Evolutionary conservation across 2,888 invertebrate genomes (phyloP).

Genomic region (Mimumesa dahlbomi): DNA sequence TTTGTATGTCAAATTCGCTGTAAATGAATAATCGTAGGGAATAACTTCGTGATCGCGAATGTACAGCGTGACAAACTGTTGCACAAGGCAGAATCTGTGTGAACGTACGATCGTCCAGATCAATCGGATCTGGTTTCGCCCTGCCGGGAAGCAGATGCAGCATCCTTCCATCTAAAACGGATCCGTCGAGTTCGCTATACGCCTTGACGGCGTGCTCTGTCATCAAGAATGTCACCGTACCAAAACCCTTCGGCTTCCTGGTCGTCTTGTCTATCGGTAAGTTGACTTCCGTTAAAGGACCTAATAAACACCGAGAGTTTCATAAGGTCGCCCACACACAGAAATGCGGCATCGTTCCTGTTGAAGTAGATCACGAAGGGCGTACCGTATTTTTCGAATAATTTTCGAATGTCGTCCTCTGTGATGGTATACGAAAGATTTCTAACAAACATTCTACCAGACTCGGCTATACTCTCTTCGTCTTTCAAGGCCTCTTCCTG

Average conservation of each 20-base stretch:
- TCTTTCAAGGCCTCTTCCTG: conserved; percentile 85
- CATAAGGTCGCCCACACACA: background rate
- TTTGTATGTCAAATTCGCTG: conserved; percentile 85
- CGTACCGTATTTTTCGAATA: conserved; percentile 92
- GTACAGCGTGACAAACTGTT: conserved; percentile 46
- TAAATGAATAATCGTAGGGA: background rate
- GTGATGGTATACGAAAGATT: conserved; percentile 93
- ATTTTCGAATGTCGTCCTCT: conserved; percentile 90
- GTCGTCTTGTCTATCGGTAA: conserved; percentile 92
- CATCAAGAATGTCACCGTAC: conserved; percentile 94
- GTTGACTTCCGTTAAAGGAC: conserved; percentile 92
- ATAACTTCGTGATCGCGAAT: background rate
- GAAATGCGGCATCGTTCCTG: background rate
- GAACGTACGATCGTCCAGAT: conserved; percentile 71
- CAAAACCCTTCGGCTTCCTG: conserved; percentile 95
- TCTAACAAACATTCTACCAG: conserved; percentile 95
- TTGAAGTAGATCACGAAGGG: too few species aligned
- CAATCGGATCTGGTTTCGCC: conserved; percentile 81
- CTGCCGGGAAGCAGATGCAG: conserved; percentile 95
- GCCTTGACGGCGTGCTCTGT: conserved; percentile 97
- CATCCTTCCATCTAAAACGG: conserved; percentile 94
- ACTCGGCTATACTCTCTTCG: conserved; percentile 92
- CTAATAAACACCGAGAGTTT: conserved; percentile 80
- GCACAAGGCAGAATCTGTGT: too few species aligned
- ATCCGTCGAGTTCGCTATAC: conserved; percentile 94